These are phyloP conservation scores for Liodrosophila aerea DNA, from an alignment of 2,888 invertebrate species.

Conservation along the genomic window DNA sequence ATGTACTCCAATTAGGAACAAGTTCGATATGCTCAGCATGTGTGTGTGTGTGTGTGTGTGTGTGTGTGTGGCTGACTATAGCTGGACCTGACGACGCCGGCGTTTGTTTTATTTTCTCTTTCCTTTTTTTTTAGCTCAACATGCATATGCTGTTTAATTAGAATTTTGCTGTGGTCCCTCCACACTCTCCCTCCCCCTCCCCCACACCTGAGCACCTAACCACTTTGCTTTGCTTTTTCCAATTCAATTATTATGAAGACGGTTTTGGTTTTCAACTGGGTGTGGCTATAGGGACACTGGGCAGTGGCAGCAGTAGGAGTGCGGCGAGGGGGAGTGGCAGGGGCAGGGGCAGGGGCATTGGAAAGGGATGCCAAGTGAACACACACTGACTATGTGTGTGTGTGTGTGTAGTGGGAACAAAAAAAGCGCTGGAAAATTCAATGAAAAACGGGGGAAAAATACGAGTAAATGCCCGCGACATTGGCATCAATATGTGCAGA, in stretches of 20 bases:
- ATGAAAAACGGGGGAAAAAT: too few relatives aligned
- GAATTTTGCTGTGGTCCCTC: slow-evolving; percentile 67
- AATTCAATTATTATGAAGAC: slow-evolving; percentile 72
- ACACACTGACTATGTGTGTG: too few relatives aligned
- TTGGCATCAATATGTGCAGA: slow-evolving; percentile 12
- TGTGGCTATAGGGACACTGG: neutral
- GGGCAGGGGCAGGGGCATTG: neutral
- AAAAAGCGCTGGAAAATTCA: too few relatives aligned
- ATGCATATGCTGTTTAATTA: slow-evolving; percentile 74
- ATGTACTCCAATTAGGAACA: slow-evolving; percentile 40
- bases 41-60: slow-evolving; percentile 8
- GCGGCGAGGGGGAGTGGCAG: neutral
- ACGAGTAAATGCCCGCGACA: slow-evolving; percentile 2
- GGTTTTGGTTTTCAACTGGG: slow-evolving; percentile 9
- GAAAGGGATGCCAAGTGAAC: too few relatives aligned
- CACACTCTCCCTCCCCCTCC: neutral
- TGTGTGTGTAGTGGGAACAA: too few relatives aligned
- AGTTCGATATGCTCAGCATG: neutral
- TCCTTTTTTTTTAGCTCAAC: slow-evolving; percentile 27
- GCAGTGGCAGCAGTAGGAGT: neutral
- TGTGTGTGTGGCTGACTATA: slow-evolving; percentile 19
- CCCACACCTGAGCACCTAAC: neutral
- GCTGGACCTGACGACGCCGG: slow-evolving; percentile 24
- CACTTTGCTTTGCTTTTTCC: slow-evolving; percentile 57
- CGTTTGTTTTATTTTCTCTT: neutral